phyloP scores from a whole-genome alignment of 2,888 invertebrate genomes.

The Choristoneura rosaceana region DNA sequence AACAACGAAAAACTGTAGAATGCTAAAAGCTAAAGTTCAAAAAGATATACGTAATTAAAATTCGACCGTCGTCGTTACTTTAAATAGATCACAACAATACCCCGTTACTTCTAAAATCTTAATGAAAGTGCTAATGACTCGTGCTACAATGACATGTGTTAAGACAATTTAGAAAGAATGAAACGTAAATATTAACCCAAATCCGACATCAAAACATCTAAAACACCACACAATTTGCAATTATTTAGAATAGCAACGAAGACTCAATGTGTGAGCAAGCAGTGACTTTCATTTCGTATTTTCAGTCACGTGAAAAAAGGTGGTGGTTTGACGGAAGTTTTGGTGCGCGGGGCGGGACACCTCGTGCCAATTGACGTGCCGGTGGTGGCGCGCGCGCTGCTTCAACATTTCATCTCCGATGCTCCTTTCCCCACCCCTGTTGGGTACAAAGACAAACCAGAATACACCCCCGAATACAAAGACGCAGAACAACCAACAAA shows the following conservation, averaged over 20 bases:
- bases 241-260: neutral
- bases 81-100: too few relatives aligned
- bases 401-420: constrained; percentile 33
- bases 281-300: constrained; percentile 35
- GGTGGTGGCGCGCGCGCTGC: constrained; percentile 44
- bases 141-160: too few relatives aligned
- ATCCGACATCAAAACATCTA: too few relatives aligned
- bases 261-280: neutral
- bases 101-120: too few relatives aligned
- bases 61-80: too few relatives aligned
- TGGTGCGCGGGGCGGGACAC: constrained; percentile 87
- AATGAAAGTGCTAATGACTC: too few relatives aligned
- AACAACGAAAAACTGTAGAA: too few relatives aligned
- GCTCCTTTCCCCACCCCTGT: neutral
- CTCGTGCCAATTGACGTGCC: constrained; percentile 87
- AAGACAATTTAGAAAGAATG: neutral
- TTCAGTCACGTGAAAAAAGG: constrained; percentile 84
- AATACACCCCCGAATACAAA: constrained; percentile 26
- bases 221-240: neutral
- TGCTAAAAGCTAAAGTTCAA: too few relatives aligned
- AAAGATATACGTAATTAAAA: too few relatives aligned
- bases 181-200: neutral
- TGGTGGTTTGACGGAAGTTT: constrained; percentile 83
- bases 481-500: neutral
- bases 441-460: constrained; percentile 4